These are phyloP conservation scores for Excalfactoria chinensis DNA, from an alignment of 2,113 vertebrate genomes.

Conservation along the genomic window DNA sequence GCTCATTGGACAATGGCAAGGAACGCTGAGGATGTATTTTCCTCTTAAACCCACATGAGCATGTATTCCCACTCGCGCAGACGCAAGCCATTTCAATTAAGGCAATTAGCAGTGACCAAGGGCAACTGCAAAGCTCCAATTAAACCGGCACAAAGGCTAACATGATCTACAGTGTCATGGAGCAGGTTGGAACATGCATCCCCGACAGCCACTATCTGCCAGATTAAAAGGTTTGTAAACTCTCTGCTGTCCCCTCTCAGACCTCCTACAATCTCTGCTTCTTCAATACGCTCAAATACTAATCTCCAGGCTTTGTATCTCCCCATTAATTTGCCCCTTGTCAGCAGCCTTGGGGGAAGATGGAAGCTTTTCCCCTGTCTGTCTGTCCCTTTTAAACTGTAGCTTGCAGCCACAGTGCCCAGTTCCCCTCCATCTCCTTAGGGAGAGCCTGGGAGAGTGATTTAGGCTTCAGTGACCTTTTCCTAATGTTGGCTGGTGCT, in stretches of 20 bases:
- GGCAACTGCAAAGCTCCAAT: slow-evolving; percentile 64
- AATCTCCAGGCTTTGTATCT: slow-evolving; percentile 6
- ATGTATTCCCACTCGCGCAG: not conserved
- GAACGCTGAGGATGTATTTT: slow-evolving; percentile 14
- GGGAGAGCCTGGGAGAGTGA: not conserved
- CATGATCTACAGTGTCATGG: slow-evolving; percentile 37
- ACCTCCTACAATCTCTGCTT: not conserved
- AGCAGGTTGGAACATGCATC: slow-evolving; percentile 34
- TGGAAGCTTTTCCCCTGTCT: not conserved
- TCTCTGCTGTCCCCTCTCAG: not conserved
- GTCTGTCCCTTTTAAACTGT: not conserved
- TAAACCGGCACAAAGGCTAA: slow-evolving; percentile 63
- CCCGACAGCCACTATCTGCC: not conserved
- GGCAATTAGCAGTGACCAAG: slow-evolving; percentile 72
- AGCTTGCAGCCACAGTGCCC: not conserved
- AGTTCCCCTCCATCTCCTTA: not conserved
- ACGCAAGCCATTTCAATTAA: slow-evolving; percentile 12
- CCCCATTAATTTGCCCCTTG: slow-evolving; percentile 31
- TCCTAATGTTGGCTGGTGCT: not conserved
- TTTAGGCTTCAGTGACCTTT: slow-evolving; percentile 10
- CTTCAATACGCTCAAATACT: not conserved
- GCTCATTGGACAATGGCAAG: not conserved
- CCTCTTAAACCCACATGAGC: not conserved
- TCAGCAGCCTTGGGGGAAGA: not conserved
- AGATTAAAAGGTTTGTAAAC: slow-evolving; percentile 59